Conservation (phyloP, 2,113 vertebrate species). For the Coturnix japonica region DNA sequence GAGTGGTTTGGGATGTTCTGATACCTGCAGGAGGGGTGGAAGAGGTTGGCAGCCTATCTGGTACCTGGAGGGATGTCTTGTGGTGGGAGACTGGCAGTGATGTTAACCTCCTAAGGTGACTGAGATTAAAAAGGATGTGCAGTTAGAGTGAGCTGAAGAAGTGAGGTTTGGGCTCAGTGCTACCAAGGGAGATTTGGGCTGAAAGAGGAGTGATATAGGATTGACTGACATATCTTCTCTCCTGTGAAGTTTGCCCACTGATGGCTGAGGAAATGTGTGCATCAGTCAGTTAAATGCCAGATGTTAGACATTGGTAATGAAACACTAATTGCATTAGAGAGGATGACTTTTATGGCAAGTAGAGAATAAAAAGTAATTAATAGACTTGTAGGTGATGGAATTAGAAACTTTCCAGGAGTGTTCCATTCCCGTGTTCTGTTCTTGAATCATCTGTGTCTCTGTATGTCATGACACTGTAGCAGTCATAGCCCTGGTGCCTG, state of each 20-base stretch:
- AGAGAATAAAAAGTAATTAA: neutral
- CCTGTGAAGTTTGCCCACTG: neutral
- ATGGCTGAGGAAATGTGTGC: neutral
- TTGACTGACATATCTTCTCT: neutral
- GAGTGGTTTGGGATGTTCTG: neutral
- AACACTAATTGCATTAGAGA: neutral
- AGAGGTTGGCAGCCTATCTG: neutral
- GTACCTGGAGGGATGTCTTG: neutral
- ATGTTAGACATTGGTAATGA: neutral
- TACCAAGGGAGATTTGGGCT: neutral
- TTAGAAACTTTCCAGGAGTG: neutral
- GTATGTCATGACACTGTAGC: too few relatives aligned
- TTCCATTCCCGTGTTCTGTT: neutral
- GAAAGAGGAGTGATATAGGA: neutral
- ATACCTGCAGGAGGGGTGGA: neutral
- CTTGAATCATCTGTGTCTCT: neutral
- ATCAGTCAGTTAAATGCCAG: neutral
- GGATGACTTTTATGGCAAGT: neutral
- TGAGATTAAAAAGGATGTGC: neutral
- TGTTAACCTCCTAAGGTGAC: neutral
- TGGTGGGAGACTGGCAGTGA: neutral
- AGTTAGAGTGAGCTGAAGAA: neutral
- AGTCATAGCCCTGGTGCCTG: neutral
- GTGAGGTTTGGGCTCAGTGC: neutral
- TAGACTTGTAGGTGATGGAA: neutral